phyloP scores from a whole-genome alignment of 2,797 vertebrate genomes.

The Remorina albescens region DNA sequence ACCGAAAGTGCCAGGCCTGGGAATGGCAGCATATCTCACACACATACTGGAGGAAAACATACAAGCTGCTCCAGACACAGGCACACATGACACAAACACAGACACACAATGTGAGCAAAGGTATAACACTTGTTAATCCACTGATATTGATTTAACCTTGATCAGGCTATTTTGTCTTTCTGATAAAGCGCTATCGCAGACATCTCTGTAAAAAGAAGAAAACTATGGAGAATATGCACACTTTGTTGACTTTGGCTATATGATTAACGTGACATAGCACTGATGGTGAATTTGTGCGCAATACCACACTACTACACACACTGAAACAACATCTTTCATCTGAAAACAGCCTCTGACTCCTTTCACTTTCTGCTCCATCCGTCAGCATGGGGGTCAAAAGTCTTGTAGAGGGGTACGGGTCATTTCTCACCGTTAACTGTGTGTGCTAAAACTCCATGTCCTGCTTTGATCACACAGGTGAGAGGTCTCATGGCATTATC shows the following conservation, averaged over 20 bases:
- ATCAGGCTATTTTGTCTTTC: background rate
- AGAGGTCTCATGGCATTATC: slow-evolving; percentile 51
- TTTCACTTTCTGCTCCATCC: slow-evolving; percentile 4
- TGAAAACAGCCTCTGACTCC: background rate
- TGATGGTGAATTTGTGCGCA: background rate
- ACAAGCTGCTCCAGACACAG: slow-evolving; percentile 35
- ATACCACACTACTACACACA: slow-evolving; percentile 2
- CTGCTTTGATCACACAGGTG: slow-evolving; percentile 65
- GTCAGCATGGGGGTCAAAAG: slow-evolving; percentile 54
- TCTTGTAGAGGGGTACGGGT: slow-evolving; percentile 32
- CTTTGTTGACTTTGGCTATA: too few relatives aligned
- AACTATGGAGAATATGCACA: background rate
- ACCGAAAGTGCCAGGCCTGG: slow-evolving; percentile 42
- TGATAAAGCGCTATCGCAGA: slow-evolving; percentile 1
- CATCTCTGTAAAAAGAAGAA: background rate
- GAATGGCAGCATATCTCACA: slow-evolving; percentile 51
- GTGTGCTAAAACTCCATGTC: slow-evolving; percentile 29
- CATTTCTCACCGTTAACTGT: slow-evolving; percentile 39
- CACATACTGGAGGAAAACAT: slow-evolving; percentile 33
- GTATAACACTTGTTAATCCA: background rate
- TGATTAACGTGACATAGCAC: too few relatives aligned
- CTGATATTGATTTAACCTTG: background rate
- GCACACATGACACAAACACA: background rate
- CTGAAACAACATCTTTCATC: background rate
- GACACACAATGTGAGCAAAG: background rate